Conservation (phyloP, 2,797 vertebrate species). For the Aphelocoma californica region DNA sequence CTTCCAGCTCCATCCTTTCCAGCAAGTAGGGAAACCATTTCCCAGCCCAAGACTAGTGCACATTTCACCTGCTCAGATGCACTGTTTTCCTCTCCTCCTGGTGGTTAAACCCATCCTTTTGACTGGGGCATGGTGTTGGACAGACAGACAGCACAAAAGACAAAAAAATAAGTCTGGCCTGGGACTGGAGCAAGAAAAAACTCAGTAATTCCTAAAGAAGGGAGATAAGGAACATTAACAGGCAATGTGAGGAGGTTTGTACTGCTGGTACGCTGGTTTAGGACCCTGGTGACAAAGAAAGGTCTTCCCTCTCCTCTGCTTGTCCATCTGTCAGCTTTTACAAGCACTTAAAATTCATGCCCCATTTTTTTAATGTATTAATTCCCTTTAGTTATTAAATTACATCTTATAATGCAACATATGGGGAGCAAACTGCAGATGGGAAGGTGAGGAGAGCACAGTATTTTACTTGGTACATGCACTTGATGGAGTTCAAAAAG, state of each 20-base stretch:
- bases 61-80: not conserved
- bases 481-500: not conserved
- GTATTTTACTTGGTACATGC: not conserved
- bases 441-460: slow-evolving; percentile 14
- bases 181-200: not conserved
- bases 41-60: not conserved
- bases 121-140: not conserved
- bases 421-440: slow-evolving; percentile 44
- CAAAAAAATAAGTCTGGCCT: not conserved
- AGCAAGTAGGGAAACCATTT: not conserved
- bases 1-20: not conserved
- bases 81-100: not conserved
- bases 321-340: slow-evolving; percentile 29
- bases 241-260: not conserved
- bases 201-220: not conserved
- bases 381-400: slow-evolving; percentile 17
- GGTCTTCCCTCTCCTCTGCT: not conserved
- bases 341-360: not conserved
- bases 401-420: slow-evolving; percentile 17
- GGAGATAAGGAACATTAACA: not conserved
- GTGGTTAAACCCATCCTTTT: not conserved
- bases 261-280: not conserved
- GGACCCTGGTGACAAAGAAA: not conserved
- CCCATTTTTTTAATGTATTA: slow-evolving; percentile 10
- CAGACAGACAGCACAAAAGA: not conserved